Evolutionary conservation across 2,797 vertebrate species (phyloP), one percentile per base, ranked within the genome.

Genomic region (Yasuhikotakia modesta): DNA sequence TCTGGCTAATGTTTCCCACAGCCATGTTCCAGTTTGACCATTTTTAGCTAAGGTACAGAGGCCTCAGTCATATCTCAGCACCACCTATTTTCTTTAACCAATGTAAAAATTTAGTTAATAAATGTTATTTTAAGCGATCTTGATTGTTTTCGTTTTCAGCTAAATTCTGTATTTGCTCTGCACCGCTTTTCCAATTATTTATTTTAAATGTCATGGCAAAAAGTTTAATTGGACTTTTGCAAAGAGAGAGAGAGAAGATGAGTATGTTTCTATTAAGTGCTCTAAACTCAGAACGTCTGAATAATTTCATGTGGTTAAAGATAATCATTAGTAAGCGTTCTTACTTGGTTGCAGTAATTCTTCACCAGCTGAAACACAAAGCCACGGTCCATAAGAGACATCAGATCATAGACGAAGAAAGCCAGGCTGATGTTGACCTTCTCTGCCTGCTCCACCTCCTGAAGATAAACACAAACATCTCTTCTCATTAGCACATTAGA

Each of bases 341-440:
- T 77, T 90, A 97, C 98, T 96, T 98, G 96, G 92, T 96, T 98
- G 90, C 96, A 99, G 84, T 99, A 99, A 90, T 96, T 95, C 86
- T 91, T 98, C 88, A 99, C 95, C 80, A 99, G 95, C 76, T 94
- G 94, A 86, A 99, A 99, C 58, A 99, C 97, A 89, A 98, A 99
- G 85, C 97, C 96, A 70, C 97, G 92, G 86, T 99, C 97, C 97
- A 99, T 99, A 86, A 99, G 94, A 32, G 98, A 99, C 87, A 99
- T 92, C 86, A 99, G 95, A 90, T 99, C 98, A n/a, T 98, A 99
- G 68, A 99, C 87, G 90, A 99, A 99, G 91, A 99, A 99, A 1
- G 97, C 97, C 90, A 99, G 89, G 83, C 96, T 99, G 88, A 99
- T 95, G 91, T 99, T 99, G 81, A 98, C 94, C 91, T 99, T 99